These are phyloP conservation scores for Oceanodroma leucorhoa DNA, from an alignment of 2,797 vertebrate species.

Conservation along the genomic window DNA sequence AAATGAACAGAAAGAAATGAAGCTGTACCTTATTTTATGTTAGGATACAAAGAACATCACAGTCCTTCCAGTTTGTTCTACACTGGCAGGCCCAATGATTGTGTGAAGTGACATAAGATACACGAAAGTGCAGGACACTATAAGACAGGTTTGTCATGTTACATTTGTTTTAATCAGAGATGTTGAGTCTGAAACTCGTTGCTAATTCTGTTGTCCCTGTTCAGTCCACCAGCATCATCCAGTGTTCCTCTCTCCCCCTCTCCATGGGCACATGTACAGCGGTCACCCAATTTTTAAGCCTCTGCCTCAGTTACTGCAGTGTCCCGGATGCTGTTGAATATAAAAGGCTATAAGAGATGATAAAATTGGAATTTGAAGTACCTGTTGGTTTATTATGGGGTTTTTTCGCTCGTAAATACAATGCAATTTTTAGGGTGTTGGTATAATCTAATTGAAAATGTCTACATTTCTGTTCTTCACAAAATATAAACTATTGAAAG, in stretches of 20 bases:
- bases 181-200: background rate
- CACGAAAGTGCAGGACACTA: background rate
- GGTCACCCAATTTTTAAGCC: background rate
- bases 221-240: background rate
- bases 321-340: background rate
- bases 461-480: background rate
- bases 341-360: background rate
- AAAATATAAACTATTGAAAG: background rate
- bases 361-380: background rate
- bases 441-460: background rate
- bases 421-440: background rate
- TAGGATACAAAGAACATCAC: background rate
- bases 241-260: background rate
- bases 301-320: background rate
- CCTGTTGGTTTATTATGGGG: accelerated
- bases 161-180: background rate
- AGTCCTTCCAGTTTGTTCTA: background rate
- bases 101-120: background rate
- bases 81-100: accelerated
- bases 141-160: background rate
- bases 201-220: background rate
- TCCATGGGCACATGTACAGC: accelerated
- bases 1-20: background rate
- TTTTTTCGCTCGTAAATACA: background rate
- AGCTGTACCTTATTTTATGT: background rate